Conservation (phyloP, 1,140 invertebrate species). For the Eurosta solidaginis region DNA sequence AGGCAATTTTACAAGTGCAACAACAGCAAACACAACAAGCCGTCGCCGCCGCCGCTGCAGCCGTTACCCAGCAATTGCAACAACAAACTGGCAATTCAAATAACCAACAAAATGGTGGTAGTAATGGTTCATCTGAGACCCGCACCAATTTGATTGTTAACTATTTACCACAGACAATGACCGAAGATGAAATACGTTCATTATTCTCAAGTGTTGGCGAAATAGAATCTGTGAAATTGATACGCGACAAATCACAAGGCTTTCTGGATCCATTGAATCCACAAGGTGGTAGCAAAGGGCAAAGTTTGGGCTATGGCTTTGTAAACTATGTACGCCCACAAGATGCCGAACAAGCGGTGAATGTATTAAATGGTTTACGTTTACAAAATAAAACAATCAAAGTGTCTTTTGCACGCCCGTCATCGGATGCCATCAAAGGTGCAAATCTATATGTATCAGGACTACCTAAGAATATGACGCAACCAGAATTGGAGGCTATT, state of each 20-base stretch:
- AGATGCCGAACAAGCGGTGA: constrained; percentile 87
- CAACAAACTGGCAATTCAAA: constrained; percentile 46
- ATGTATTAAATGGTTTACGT: constrained; percentile 82
- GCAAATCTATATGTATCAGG: constrained; percentile 89
- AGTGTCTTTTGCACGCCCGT: constrained; percentile 86
- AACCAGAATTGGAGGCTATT: constrained; percentile 80
- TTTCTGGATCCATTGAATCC: constrained; percentile 59
- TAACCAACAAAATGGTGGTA: constrained; percentile 47
- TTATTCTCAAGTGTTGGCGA: constrained; percentile 86
- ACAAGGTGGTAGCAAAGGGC: constrained; percentile 65
- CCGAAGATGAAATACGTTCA: constrained; percentile 84
- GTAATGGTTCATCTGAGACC: constrained; percentile 54
- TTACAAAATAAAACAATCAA: constrained; percentile 91
- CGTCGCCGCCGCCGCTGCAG: constrained; percentile 66
- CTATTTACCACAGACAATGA: constrained; percentile 91
- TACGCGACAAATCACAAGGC: constrained; percentile 84
- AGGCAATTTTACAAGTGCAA: constrained; percentile 57
- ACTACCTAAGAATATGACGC: constrained; percentile 82
- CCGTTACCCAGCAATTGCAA: constrained; percentile 52
- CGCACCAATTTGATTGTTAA: constrained; percentile 86
- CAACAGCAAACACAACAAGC: constrained; percentile 65
- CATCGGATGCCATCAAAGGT: constrained; percentile 86
- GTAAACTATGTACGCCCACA: constrained; percentile 83
- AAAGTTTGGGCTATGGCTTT: constrained; percentile 88
- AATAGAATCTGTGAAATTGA: constrained; percentile 88